Conservation (phyloP, 1,140 invertebrate species). For the Eriosoma lanigerum region DNA sequence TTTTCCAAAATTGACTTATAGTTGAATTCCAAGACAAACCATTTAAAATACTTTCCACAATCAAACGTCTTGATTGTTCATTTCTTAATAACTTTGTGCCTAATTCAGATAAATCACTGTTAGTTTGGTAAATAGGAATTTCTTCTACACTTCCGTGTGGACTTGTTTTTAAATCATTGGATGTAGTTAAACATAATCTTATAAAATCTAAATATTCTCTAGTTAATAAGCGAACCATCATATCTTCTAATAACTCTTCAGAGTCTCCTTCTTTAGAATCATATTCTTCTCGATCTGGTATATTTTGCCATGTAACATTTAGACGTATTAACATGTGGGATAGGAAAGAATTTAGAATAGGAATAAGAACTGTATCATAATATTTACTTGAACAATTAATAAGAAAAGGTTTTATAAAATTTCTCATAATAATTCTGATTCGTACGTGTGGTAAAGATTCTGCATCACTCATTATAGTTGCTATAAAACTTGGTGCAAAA, state of each 20-base stretch:
- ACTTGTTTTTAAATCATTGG: slow-evolving; percentile 55
- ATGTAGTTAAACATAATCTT: slow-evolving; percentile 67
- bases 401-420: slow-evolving; percentile 83
- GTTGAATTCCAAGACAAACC: slow-evolving; percentile 39
- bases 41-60: slow-evolving; percentile 44
- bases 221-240: slow-evolving; percentile 81
- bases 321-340: slow-evolving; percentile 70
- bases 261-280: slow-evolving; percentile 68
- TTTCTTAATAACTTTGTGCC: slow-evolving; percentile 67
- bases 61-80: slow-evolving; percentile 42
- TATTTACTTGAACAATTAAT: slow-evolving; percentile 78
- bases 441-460: slow-evolving; percentile 79
- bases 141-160: slow-evolving; percentile 43
- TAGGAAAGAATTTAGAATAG: slow-evolving; percentile 73
- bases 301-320: slow-evolving; percentile 76
- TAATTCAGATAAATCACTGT: slow-evolving; percentile 61
- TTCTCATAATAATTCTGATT: slow-evolving; percentile 76
- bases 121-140: slow-evolving; percentile 10
- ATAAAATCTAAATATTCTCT: slow-evolving; percentile 83
- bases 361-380: slow-evolving; percentile 74
- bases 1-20: slow-evolving; percentile 48
- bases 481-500: slow-evolving; percentile 55
- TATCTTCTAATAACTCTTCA: slow-evolving; percentile 82
- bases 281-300: slow-evolving; percentile 72
- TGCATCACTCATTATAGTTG: slow-evolving; percentile 43